Conservation (phyloP, 1,140 invertebrate species). For the Heliconius hewitsoni region DNA sequence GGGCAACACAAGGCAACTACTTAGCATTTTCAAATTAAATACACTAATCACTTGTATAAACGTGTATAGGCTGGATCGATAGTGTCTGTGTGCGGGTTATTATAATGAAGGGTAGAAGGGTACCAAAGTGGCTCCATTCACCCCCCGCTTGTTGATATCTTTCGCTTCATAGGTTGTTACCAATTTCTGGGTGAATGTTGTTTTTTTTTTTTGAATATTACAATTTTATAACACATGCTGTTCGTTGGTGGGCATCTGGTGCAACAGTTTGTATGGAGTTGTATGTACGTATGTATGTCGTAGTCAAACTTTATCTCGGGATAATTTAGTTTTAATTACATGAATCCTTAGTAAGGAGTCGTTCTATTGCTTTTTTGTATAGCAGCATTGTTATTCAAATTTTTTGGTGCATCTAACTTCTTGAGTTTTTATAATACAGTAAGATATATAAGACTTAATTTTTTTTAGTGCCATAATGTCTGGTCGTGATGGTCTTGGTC, state of each 20-base stretch:
- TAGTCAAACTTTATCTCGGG: neutral
- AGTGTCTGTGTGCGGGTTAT: conserved; percentile 74
- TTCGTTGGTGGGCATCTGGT: neutral
- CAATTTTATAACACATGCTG: neutral
- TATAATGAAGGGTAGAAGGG: conserved; percentile 79
- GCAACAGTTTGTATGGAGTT: neutral
- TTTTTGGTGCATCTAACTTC: no score
- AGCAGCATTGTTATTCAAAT: no score
- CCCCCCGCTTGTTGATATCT: conserved; percentile 72
- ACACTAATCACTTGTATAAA: conserved; percentile 80
- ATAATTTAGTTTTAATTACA: neutral
- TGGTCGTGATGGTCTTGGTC: no score
- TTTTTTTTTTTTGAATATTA: neutral
- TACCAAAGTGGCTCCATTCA: conserved; percentile 77
- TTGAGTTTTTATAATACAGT: no score
- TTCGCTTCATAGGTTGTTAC: conserved; percentile 71
- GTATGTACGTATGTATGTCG: neutral
- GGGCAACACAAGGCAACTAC: conserved; percentile 72
- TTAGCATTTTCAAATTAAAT: conserved; percentile 82
- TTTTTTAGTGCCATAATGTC: no score
- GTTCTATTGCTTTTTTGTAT: no score
- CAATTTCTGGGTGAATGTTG: conserved; percentile 52
- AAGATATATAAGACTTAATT: no score
- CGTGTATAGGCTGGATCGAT: conserved; percentile 69
- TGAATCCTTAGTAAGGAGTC: no score